Percentiles rank a stretch among this genome's conserved stretches.
Evolutionary conservation across 1,140 invertebrate genomes (phyloP).

Genomic region (Bombyx mori): ASM3026992v2 NC_085128.1:7273001-7273500

Average conservation of each 20-base stretch:
- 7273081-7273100: slow-evolving; percentile 24
- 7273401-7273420: slow-evolving; percentile 77
- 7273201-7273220: slow-evolving; percentile 25
- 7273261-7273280: slow-evolving; percentile 55
- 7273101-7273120: slow-evolving; percentile 14
- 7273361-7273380: slow-evolving; percentile 81
- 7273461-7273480: slow-evolving; percentile 87
- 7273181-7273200: slow-evolving; percentile 25
- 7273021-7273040: slow-evolving; percentile 2
- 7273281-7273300: slow-evolving; percentile 62
- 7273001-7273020: neutral
- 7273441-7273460: slow-evolving; percentile 78
- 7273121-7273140: slow-evolving; percentile 14
- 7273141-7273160: slow-evolving; percentile 12
- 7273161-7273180: slow-evolving; percentile 1
- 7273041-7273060: slow-evolving; percentile 21
- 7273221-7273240: slow-evolving; percentile 56
- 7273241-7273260: slow-evolving; percentile 44
- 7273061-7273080: slow-evolving; percentile 17
- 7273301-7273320: slow-evolving; percentile 60
- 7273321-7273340: slow-evolving; percentile 58
- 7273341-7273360: slow-evolving; percentile 85
- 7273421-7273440: slow-evolving; percentile 80
- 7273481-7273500: slow-evolving; percentile 81
- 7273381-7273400: slow-evolving; percentile 82